Evolutionary conservation across 2,888 invertebrate species (phyloP), one percentile per base, ranked within the genome.

Genomic region (Gymnocheta viridis): DNA sequence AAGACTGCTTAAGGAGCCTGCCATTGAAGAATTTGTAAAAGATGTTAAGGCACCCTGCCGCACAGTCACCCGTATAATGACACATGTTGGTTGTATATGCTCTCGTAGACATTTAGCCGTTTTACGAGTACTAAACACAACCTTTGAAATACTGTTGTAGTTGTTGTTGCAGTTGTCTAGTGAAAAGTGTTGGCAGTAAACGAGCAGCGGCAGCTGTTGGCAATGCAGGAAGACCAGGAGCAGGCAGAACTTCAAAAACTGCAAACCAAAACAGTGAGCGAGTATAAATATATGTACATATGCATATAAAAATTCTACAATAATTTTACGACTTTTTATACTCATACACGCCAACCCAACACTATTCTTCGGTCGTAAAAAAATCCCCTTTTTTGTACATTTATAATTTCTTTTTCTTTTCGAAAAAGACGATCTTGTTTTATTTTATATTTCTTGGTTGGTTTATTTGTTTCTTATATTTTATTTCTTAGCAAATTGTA

Each of bases 401-500:
- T 82, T 78, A 67, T 82, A 72, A 77, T 77, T 47, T 73, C 60
- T 74, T 27, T 6, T 67, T 35, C 29, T 35, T 58, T 19, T 60
- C 24, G 7, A 49, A 44, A 47, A 78, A 78, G 67, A 67, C 78
- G 56, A 80, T 76, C 51, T 76, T 79, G 58, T 74, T 82, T 70
- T 51, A 14, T 38, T 47, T 44, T 44, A 14, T 32, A 35, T 41
- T 14, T 56, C 19, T 58, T 62, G 44, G 22, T 24, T 76, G 66
- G 24, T 76, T 76, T 32, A 22, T 74, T 64, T 64, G 54, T 47
- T 73, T 47, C 56, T 58, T 32, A 66, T 73, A 69, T 73, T 83
- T 56, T 77, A 81, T 84, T 80, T 76, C 78, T 35, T 74, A 56
- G 64, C 78, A 60, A 82, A 79, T 79, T 82, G 78, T 79, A 82